phyloP scores from a whole-genome alignment of 2,113 vertebrate genomes.

The Pipra filicauda region DNA sequence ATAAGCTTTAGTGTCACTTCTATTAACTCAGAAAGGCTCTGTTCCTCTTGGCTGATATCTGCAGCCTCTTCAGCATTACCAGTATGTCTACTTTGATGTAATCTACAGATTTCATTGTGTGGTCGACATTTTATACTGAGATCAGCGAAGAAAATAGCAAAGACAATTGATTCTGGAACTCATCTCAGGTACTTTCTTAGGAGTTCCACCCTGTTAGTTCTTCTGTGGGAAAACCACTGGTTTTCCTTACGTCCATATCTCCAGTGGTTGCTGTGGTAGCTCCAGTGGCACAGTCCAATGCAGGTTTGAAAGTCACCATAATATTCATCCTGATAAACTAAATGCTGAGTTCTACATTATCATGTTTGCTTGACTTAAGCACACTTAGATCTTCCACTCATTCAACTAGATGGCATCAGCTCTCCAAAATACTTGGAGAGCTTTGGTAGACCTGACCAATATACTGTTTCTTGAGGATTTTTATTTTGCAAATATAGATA shows the following conservation, averaged over 20 bases:
- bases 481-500: background rate
- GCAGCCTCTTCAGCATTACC: background rate
- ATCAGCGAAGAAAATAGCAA: background rate
- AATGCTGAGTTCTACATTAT: background rate
- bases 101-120: background rate
- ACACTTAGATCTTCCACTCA: background rate
- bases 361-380: background rate
- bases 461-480: background rate
- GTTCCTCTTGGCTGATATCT: background rate
- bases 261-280: background rate
- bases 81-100: background rate
- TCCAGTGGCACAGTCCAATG: background rate
- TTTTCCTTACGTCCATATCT: background rate
- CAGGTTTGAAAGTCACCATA: background rate
- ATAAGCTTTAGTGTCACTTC: background rate
- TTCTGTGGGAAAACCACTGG: background rate
- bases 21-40: background rate
- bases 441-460: background rate
- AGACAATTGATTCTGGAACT: background rate
- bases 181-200: background rate
- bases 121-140: background rate
- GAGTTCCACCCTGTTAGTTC: accelerated
- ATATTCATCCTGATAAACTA: background rate
- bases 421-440: background rate
- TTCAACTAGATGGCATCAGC: background rate